Evolutionary conservation across 1,140 invertebrate species (phyloP), one percentile per base, ranked within the genome.

Genomic region (Zaprionus taronus): DNA sequence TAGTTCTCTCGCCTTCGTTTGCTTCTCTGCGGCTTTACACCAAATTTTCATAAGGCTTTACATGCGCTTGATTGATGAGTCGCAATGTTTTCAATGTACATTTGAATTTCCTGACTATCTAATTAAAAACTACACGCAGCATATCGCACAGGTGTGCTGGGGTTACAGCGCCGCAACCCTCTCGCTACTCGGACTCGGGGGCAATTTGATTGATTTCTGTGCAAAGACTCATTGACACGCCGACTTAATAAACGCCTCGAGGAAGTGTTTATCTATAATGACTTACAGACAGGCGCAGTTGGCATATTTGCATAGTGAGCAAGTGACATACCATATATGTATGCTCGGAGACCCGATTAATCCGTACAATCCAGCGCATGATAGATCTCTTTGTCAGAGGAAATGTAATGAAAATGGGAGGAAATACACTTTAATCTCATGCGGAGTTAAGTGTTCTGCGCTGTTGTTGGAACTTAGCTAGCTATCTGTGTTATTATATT

Each of bases 1-100:
- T 83, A 77, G 80, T 80, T 80, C 63, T 44, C 41, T 26, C 68
- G 58, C 78, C 67, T 77, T 77, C 71, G 55, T 36, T 28, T 60
- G 57, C 51, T 49, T 63, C 41, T 55, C 44, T 68, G 74, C 26
- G 81, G 78, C 80, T 89, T 79, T 51, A 77, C 61, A 62, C 15
- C 17, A 28, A 44, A 73, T 70, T 74, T 77, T 58, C 63, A 28
- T 22, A 66, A 58, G 47, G 47, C 47, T 51, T 51, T 51, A 17
- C 41, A 5, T 11, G 20, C 20, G 17, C 17, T 24, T 87, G 84
- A 87, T 81, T 83, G 84, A 87, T 87, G 55, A 75, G 20, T 49
- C 26, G 41, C n/a, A 7, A 20, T 41, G 28, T 38, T 17, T 53
- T 24, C 65, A 47, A 64, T 67, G 70, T 64, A 72, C 75, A 77